These are phyloP conservation scores for Ptilonorhynchus violaceus DNA, from an alignment of 2,113 vertebrate species.

Conservation along the genomic window DNA sequence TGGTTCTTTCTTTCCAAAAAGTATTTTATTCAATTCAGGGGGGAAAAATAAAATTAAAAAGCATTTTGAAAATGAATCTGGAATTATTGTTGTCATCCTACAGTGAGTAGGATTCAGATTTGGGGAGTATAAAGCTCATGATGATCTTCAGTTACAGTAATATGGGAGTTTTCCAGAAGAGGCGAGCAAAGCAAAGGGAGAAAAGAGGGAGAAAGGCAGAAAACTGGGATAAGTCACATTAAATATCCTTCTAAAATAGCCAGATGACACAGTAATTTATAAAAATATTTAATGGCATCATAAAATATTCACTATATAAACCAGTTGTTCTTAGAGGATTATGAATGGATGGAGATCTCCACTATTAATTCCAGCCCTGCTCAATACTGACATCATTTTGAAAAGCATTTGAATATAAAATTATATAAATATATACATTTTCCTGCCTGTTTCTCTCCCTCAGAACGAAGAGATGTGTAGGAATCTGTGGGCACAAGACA, in stretches of 20 bases:
- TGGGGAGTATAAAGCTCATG: background rate
- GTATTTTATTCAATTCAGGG: background rate
- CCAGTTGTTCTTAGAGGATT: background rate
- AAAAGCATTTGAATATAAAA: background rate
- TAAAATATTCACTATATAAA: background rate
- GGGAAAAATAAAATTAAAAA: background rate
- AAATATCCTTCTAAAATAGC: background rate
- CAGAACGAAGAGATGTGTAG: background rate
- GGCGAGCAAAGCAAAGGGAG: background rate
- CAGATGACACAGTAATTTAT: background rate
- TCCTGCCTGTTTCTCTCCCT: background rate
- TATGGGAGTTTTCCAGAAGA: background rate
- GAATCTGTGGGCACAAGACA: background rate
- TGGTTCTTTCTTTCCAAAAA: background rate
- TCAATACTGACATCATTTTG: background rate
- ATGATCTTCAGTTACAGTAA: background rate
- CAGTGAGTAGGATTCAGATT: background rate
- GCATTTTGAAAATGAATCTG: background rate
- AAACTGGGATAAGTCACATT: background rate
- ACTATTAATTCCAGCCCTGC: background rate
- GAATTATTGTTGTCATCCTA: background rate
- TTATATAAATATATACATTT: background rate
- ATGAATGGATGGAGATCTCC: background rate
- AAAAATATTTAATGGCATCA: background rate
- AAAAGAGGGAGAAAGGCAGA: background rate